Evolutionary conservation across 2,113 vertebrate species (phyloP).

Genomic region (Pelecanus crispus): DNA sequence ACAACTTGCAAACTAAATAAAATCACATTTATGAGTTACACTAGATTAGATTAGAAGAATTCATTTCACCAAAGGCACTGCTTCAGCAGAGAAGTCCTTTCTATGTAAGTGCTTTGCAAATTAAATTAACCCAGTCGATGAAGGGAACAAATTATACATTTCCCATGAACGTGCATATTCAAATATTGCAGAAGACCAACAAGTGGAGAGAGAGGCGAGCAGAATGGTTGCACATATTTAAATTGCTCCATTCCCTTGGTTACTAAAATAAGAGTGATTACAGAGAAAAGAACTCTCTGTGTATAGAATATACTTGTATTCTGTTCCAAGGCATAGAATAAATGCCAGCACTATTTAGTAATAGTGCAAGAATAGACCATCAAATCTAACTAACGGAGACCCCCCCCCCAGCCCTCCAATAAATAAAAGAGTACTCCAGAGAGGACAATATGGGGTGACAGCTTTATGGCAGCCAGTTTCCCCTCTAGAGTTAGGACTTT

Average conservation of each 20-base stretch:
- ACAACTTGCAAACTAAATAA: not conserved
- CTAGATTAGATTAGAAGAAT: slow-evolving; percentile 37
- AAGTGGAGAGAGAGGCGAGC: not conserved
- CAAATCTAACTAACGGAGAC: not conserved
- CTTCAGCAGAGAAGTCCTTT: slow-evolving; percentile 33
- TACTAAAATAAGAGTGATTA: slow-evolving; percentile 20
- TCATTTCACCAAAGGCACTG: slow-evolving; percentile 34
- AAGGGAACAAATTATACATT: slow-evolving; percentile 18
- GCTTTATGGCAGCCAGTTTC: not conserved
- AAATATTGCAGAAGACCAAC: slow-evolving; percentile 51
- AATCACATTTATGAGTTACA: slow-evolving; percentile 19
- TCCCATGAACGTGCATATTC: slow-evolving; percentile 54
- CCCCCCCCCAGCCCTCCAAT: not conserved
- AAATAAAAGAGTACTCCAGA: not conserved
- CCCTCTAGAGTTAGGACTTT: not conserved
- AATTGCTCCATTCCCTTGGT: slow-evolving; percentile 40
- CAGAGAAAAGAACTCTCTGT: slow-evolving; percentile 7
- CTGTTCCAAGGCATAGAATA: not conserved
- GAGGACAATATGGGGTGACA: not conserved
- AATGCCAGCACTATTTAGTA: not conserved
- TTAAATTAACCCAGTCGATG: slow-evolving; percentile 39
- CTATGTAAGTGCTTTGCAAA: slow-evolving; percentile 44
- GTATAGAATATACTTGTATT: not conserved
- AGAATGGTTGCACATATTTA: slow-evolving; percentile 22
- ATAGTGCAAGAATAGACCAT: not conserved